Evolutionary conservation across 1,140 invertebrate genomes (phyloP), one percentile per base, ranked within the genome.

Genomic region (Acromyrmex heyeri): DNA sequence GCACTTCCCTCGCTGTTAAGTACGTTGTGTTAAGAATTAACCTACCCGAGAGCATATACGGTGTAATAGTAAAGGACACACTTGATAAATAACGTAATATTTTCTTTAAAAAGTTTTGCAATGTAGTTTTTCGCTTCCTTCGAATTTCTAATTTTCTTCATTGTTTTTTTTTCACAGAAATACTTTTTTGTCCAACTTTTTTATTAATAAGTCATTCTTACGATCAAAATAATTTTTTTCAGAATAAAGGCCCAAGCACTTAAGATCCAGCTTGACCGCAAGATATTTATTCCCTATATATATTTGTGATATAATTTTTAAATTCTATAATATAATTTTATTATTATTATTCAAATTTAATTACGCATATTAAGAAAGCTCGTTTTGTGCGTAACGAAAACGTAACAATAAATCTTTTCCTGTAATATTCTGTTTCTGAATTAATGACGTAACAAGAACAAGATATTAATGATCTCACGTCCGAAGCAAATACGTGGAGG

Each of bases 401-500:
- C 14, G 14, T 21, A 10, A 0, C 12, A 38, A 73, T 61, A 72
- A 72, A 82, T 61, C 27, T 61, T 30, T 34, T 21, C 1, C 10
- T 30, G 10, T 34, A 3, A 73, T 61, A 83, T 73, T 48, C 27
- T n/a, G 21, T 83, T 73, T 48, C 38, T 24, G 38, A 75, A 61
- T 55, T 82, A 82, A 73, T 61, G 55, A 48, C 14, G 53, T 16
- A 73, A 61, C 69, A 61, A 75, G 12, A 83, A 59, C 69, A 34
- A 61, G 38, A 73, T 50, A 83, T 83, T 73, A 83, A 75, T 72
- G 69, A 83, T 73, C 53, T 82, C 21, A 16, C 21, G 18, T 44
- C 27, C 79, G 18, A 44, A 44, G 8, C 38, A 44, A 44, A 44
- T 44, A 44, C 38, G 38, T 44, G 14, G 27, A 16, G 18, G 14